A percentile compares a stretch with the other conserved stretches of the same genome.
phyloP scores from a whole-genome alignment of 2,113 vertebrate genomes.

The Microtus montanus region DNA sequence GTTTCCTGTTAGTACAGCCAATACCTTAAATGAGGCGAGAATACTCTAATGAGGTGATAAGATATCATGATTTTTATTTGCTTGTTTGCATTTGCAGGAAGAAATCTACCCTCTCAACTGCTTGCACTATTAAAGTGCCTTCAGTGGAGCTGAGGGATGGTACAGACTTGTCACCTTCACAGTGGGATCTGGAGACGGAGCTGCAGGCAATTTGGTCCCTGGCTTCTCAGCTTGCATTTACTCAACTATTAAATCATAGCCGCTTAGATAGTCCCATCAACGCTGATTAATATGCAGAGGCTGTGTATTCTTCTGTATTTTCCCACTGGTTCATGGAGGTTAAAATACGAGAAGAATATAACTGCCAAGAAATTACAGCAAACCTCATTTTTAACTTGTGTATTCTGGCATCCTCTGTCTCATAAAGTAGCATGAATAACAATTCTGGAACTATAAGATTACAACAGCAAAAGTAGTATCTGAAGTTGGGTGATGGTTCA shows the following conservation, averaged over 20 bases:
- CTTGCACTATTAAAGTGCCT: neutral
- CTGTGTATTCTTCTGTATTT: neutral
- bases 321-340: neutral
- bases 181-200: neutral
- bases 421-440: neutral
- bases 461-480: neutral
- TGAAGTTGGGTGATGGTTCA: neutral
- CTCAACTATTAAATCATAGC: neutral
- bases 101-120: neutral
- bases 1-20: neutral
- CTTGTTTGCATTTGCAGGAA: neutral
- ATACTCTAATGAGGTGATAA: slow-evolving; percentile 16
- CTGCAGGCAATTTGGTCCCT: neutral
- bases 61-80: slow-evolving; percentile 13
- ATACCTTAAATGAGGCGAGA: neutral
- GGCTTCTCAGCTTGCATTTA: neutral
- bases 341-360: neutral
- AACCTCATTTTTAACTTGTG: neutral
- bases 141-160: neutral
- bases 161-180: neutral
- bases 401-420: neutral
- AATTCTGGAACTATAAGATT: neutral
- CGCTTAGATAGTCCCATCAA: neutral
- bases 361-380: neutral
- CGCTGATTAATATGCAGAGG: neutral